Evolutionary conservation across 2,888 invertebrate species (phyloP).

Genomic region (Cosmorhoe ocellata): DNA sequence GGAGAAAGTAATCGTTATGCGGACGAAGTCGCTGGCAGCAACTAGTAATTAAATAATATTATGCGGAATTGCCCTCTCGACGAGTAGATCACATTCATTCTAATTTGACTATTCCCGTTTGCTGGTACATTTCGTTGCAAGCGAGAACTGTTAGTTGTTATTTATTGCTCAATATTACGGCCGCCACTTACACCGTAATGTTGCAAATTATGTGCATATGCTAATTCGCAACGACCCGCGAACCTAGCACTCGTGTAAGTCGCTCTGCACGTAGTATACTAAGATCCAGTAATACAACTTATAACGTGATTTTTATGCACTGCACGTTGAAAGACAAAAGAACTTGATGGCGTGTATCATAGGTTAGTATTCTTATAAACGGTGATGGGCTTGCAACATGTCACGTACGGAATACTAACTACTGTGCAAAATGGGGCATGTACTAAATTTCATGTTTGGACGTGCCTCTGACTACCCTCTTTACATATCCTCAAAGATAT

Average conservation of each 20-base stretch:
- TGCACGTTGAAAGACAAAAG: too few relatives aligned
- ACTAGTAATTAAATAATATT: constrained; percentile 31
- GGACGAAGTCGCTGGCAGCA: too few relatives aligned
- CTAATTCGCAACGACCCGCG: constrained; percentile 46
- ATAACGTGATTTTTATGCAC: too few relatives aligned
- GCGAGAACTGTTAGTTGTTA: constrained; percentile 48
- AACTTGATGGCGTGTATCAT: too few relatives aligned
- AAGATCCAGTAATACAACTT: constrained; percentile 1
- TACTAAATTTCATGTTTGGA: too few relatives aligned
- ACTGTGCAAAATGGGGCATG: too few relatives aligned
- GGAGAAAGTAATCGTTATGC: too few relatives aligned
- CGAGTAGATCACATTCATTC: constrained; percentile 49
- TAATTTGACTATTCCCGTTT: constrained; percentile 45
- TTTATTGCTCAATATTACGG: constrained; percentile 54
- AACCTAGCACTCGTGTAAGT: constrained; percentile 31
- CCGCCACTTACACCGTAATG: constrained; percentile 49
- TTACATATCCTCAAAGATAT: too few relatives aligned
- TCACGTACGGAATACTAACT: too few relatives aligned
- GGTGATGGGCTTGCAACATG: too few relatives aligned
- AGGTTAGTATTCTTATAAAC: too few relatives aligned
- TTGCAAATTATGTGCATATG: constrained; percentile 56
- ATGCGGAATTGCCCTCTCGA: constrained; percentile 26
- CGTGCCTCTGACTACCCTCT: too few relatives aligned
- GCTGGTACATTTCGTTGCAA: constrained; percentile 38
- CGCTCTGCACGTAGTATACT: constrained; percentile 7